phyloP scores from a whole-genome alignment of 2,888 invertebrate genomes.

The Acrobasis suavella region DNA sequence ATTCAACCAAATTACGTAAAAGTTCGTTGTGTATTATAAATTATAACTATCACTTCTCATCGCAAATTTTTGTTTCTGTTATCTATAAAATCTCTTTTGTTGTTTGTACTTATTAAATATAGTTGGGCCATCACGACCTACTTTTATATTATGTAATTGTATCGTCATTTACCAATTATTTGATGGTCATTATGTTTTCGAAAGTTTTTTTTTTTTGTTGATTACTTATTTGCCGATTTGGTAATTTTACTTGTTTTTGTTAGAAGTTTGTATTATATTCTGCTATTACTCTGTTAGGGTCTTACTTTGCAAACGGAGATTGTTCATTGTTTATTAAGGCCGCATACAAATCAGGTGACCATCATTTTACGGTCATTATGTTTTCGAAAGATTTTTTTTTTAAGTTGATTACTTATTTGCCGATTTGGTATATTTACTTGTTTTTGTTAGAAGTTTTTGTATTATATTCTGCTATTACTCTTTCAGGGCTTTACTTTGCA shows the following conservation, averaged over 20 bases:
- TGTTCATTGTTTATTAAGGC: too few relatives aligned
- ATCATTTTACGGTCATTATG: neutral
- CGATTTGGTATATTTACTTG: too few relatives aligned
- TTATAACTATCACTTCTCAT: neutral
- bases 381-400: neutral
- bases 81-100: constrained; percentile 13
- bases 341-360: too few relatives aligned
- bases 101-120: constrained; percentile 4
- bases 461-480: too few relatives aligned
- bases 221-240: neutral
- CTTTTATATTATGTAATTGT: constrained; percentile 8
- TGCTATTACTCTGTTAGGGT: too few relatives aligned
- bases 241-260: neutral
- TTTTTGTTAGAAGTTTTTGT: too few relatives aligned
- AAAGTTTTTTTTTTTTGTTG: neutral
- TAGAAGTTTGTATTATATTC: too few relatives aligned
- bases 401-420: neutral
- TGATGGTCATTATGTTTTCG: neutral
- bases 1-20: neutral
- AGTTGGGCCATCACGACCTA: constrained; percentile 4
- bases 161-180: neutral
- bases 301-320: neutral
- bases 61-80: neutral
- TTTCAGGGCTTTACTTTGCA: too few relatives aligned
- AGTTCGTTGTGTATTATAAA: neutral